Conservation (phyloP, 1,140 invertebrate species). For the Solenopsis fugax region DNA sequence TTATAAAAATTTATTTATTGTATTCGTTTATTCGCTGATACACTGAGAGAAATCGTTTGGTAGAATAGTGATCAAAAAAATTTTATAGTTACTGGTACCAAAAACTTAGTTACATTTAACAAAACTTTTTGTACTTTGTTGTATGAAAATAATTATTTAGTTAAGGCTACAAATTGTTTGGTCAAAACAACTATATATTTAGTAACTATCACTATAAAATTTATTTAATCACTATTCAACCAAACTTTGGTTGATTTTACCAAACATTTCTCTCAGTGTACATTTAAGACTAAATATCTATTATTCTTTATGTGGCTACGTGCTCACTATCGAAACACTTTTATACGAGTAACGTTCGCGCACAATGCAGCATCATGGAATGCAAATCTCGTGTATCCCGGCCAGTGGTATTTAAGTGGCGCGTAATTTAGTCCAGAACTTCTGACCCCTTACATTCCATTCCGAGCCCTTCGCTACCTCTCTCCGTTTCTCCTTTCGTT, state of each 20-base stretch:
- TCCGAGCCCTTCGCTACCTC: slow-evolving; percentile 41
- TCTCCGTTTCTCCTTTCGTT: slow-evolving; percentile 35
- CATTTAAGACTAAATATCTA: background rate
- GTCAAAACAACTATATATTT: too few species aligned
- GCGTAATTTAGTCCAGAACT: slow-evolving; percentile 75
- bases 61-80: too few species aligned
- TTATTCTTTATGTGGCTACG: slow-evolving; percentile 27
- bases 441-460: slow-evolving; percentile 57
- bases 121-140: too few species aligned
- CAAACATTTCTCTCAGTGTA: too few species aligned
- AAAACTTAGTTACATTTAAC: too few species aligned
- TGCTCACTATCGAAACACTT: slow-evolving; percentile 55
- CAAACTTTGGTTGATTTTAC: too few species aligned
- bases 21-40: background rate
- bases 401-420: slow-evolving; percentile 75
- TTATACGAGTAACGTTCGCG: slow-evolving; percentile 33
- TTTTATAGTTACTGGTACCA: too few species aligned
- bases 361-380: slow-evolving; percentile 69
- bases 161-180: too few species aligned
- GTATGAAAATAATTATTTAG: too few species aligned
- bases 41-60: too few species aligned
- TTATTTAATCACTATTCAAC: too few species aligned
- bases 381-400: slow-evolving; percentile 78
- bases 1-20: background rate
- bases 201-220: too few species aligned